Evolutionary conservation across 2,888 invertebrate genomes (phyloP), one percentile per base, ranked within the genome.

Genomic region (Rhamphomyia laevipes): DNA sequence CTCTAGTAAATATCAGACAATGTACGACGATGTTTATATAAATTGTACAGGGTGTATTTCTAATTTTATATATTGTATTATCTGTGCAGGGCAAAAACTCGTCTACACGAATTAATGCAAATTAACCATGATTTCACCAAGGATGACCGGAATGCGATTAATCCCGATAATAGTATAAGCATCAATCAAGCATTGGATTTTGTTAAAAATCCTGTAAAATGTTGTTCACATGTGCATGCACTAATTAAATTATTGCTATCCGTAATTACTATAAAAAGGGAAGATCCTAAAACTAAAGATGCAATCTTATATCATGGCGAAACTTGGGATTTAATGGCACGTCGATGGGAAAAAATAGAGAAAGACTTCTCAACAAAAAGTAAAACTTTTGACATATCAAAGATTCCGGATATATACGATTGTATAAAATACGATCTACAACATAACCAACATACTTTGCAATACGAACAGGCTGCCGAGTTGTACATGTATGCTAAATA

Each of bases 391-490:
- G 99, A 99, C 68, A 97, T 99, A 61, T 96, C 95, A 7, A 99
- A 99, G 73, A 92, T 99, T 51, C 97, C 99, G 0, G 99, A 99
- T 67, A 99, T 99, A 57, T 99, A 99, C 64, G 99, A 99, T 74
- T 97, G 97, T 66, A 97, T 99, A 60, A 99, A 99, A 67, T 99
- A 94, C 65, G 99, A 99, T 71, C 73, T 97, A 56, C 96, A 97
- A 64, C 99, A 99, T 68, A 99, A 99, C 69, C 92, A 93, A 63
- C 91, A 93, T 62, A 91, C 92, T 2, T 68, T 96, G 57, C 92
- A 95, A 69, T 94, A 89, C 62, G 89, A 90, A 61, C 81, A 86
- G 63, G 91, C 93, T 0, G 92, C 12, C 49, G 67, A 94, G 66
- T 71, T 93, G 43, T 99, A 97, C 64, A 86, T 89, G 47, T 91